Evolutionary conservation across 1,140 invertebrate genomes (phyloP).

Genomic region (Trichoplusia ni): DNA sequence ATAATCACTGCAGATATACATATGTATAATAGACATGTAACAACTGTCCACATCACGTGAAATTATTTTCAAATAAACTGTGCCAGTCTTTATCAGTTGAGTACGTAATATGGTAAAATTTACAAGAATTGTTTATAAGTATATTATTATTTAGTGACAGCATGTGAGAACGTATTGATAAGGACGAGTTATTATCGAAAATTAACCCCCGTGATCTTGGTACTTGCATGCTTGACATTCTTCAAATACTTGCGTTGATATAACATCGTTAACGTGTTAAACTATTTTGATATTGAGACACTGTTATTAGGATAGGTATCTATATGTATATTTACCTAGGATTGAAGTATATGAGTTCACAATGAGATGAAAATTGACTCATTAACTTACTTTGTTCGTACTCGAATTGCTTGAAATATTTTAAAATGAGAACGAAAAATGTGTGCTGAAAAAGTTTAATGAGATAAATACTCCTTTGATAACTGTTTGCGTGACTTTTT

Average conservation of each 20-base stretch:
- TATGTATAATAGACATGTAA: neutral
- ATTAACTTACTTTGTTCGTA: no score
- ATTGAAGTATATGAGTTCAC: no score
- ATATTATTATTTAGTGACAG: neutral
- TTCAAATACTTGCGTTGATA: neutral
- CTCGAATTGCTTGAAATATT: no score
- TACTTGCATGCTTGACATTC: neutral
- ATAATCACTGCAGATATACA: neutral
- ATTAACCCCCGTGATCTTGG: neutral
- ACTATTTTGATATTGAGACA: no score
- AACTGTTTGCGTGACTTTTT: no score
- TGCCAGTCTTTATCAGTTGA: constrained; percentile 34
- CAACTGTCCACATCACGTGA: constrained; percentile 22
- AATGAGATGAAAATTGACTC: no score
- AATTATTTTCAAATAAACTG: constrained; percentile 42
- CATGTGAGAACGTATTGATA: constrained; percentile 7
- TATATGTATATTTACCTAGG: no score
- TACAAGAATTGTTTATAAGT: constrained; percentile 9
- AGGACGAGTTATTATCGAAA: neutral
- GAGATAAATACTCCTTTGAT: no score
- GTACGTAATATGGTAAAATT: neutral
- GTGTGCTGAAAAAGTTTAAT: no score
- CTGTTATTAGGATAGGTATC: no score
- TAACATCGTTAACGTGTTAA: neutral
- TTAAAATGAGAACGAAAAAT: no score